Evolutionary conservation across 2,888 invertebrate genomes (phyloP), one percentile per base, ranked within the genome.

Genomic region (Hartigia nigra): DNA sequence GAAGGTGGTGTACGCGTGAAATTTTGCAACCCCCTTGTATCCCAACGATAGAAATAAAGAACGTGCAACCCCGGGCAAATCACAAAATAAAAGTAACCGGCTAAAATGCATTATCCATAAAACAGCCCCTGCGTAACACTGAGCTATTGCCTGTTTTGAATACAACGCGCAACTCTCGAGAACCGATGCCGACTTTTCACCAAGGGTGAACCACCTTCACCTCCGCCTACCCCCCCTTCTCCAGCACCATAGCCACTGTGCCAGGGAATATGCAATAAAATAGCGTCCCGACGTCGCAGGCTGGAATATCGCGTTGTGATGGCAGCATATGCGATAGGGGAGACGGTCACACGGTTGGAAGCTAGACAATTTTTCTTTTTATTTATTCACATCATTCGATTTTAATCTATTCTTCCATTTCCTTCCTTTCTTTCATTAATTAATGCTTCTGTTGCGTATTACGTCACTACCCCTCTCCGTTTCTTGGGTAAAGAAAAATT

Each of bases 51-150:
- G 55, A 55, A 55, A 55, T 55, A 55, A 55, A 55, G 9, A 55
- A 55, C 23, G 55, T 9, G 55, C 55, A 14, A 9, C 39, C 39
- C 55, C 23, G 23, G 55, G 23, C 55, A 23, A 69, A 77, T 39
- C 55, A 23, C 34, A 84, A 78, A 80, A 83, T 83, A 84, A 83
- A 84, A 81, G 80, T 76, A 80, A 75, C 31, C 80, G 81, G 81
- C 79, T 69, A 81, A 81, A 86, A 87, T 82, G 86, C 85, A 84
- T 87, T 84, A 84, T 79, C 84, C 86, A 82, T 85, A 84, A 86
- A 87, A 86, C 85, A 85, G 82, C 81, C 81, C 81, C 69, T 36
- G n/a, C 70, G 69, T 77, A 78, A 80, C 80, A 79, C 76, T 77
- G 81, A 84, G 82, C 78, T 83, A 84, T 84, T 75, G 82, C 85